phyloP scores from a whole-genome alignment of 2,888 invertebrate genomes.

The Drosophila pegasa region DNA sequence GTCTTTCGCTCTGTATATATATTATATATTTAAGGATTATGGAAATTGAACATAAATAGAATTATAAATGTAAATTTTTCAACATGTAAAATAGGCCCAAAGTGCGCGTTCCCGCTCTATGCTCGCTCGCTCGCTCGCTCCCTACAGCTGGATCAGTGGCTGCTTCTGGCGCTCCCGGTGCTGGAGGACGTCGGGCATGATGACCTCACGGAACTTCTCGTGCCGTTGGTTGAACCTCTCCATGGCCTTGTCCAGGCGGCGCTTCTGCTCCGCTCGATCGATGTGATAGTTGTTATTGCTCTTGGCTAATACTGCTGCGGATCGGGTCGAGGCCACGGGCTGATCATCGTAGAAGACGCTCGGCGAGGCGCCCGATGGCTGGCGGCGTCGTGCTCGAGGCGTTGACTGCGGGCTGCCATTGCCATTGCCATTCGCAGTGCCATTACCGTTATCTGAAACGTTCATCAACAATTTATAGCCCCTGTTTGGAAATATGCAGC shows the following conservation, averaged over 20 bases:
- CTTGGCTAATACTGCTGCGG: slow-evolving; percentile 51
- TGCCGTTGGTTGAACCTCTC: slow-evolving; percentile 73
- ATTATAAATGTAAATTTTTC: slow-evolving; percentile 32
- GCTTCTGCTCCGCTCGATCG: slow-evolving; percentile 44
- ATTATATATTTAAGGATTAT: slow-evolving; percentile 32
- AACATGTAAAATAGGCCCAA: slow-evolving; percentile 13
- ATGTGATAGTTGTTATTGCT: slow-evolving; percentile 28
- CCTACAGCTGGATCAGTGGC: slow-evolving; percentile 83
- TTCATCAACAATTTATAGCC: slow-evolving; percentile 58
- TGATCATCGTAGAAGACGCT: slow-evolving; percentile 45
- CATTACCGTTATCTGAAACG: slow-evolving; percentile 67
- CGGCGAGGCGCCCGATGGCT: slow-evolving; percentile 13
- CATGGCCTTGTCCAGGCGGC: slow-evolving; percentile 28
- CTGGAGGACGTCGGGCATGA: slow-evolving; percentile 78
- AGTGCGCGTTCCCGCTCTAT: neutral
- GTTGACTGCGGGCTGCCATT: slow-evolving; percentile 40
- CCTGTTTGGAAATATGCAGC: slow-evolving; percentile 54
- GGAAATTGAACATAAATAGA: slow-evolving; percentile 42
- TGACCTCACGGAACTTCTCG: slow-evolving; percentile 75
- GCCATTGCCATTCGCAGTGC: neutral
- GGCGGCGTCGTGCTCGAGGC: slow-evolving; percentile 30
- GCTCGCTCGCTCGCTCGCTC: slow-evolving; percentile 30
- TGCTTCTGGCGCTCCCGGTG: slow-evolving; percentile 74
- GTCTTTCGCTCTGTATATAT: slow-evolving; percentile 10
- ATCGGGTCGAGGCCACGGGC: slow-evolving; percentile 20